Base-by-base conservation (phyloP, 2,888 invertebrate species). In the Auanema freiburgensis region DNA sequence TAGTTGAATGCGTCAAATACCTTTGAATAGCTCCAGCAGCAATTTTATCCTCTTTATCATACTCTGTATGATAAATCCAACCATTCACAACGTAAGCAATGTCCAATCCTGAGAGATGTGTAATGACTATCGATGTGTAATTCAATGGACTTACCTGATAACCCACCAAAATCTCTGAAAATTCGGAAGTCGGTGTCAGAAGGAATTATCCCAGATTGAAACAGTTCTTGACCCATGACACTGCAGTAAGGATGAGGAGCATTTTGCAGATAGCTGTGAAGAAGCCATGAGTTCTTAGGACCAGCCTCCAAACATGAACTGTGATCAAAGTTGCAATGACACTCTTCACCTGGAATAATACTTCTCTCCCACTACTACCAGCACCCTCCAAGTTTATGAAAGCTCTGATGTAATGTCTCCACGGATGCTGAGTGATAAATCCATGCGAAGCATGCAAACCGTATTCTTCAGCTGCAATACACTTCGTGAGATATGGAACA, bases 101-200 rank as follows among this genome's bases (percentile, higher is more conserved):
- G 87, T 94, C 94, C 78, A 94, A 86, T 62, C 93, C 92, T 91
- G 8, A 5, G 85, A 54, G 66, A 42, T 40, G 14, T 18, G 1
- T 11, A 12, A 51, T 11, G 24, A 18, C 6, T 0, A 33, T 33
- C 33, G 8, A 5, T 33, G 49, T 46, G 33, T 14, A n/a, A 24
- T 33, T 66, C 33, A n/a, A n/a, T n/a, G n/a, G n/a, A n/a, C n/a
- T 40, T 67, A 90, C 92, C 92, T 74, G 92, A 91, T 60, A 92
- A 86, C 71, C 90, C 88, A 59, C 92, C 93, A 86, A 90, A 92
- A 86, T 93, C 92, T 71, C 92, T 87, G 85, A 92, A 93, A 81
- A 93, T 91, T 69, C 93, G 88, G 86, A 90, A 93, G 86, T 93
- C 93, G 0, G 93, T 93, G 85, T 93, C 93, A n/a, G 91, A 91